Conservation (phyloP, 2,888 invertebrate genomes). For the Ypsolopha sequella region DNA sequence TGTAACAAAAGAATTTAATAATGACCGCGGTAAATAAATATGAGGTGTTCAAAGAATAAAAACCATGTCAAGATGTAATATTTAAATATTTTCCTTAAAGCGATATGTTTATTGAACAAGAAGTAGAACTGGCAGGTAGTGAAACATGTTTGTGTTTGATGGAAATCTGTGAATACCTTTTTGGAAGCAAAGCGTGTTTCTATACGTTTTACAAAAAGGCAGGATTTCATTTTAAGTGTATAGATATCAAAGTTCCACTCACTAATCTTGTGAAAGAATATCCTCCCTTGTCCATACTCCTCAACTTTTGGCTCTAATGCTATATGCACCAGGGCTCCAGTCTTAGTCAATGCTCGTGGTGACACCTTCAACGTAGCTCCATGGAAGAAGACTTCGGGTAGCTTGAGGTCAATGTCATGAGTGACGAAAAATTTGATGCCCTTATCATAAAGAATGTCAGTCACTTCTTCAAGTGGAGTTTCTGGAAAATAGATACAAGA, state of each 20-base stretch:
- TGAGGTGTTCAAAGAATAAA: too few species aligned
- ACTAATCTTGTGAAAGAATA: conserved; percentile 80
- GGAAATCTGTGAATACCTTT: too few species aligned
- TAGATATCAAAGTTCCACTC: conserved; percentile 31
- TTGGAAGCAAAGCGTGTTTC: too few species aligned
- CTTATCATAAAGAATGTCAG: conserved; percentile 77
- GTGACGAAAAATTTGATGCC: conserved; percentile 81
- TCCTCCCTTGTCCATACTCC: conserved; percentile 63
- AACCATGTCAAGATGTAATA: too few species aligned
- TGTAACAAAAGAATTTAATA: too few species aligned
- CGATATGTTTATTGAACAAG: too few species aligned
- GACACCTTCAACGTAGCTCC: conserved; percentile 81
- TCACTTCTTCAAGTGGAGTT: conserved; percentile 81
- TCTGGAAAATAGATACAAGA: conserved; percentile 30
- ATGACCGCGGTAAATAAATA: too few species aligned
- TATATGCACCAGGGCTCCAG: conserved; percentile 80
- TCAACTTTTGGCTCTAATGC: conserved; percentile 74
- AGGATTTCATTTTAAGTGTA: too few species aligned
- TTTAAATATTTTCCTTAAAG: too few species aligned
- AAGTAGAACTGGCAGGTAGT: too few species aligned
- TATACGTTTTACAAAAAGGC: too few species aligned
- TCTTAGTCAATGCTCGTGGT: conserved; percentile 78
- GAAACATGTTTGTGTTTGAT: too few species aligned
- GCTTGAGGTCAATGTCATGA: conserved; percentile 78
- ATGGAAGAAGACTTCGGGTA: conserved; percentile 81